These are phyloP conservation scores for Hetaerina americana DNA, from an alignment of 1,140 invertebrate genomes.

Conservation along the genomic window DNA sequence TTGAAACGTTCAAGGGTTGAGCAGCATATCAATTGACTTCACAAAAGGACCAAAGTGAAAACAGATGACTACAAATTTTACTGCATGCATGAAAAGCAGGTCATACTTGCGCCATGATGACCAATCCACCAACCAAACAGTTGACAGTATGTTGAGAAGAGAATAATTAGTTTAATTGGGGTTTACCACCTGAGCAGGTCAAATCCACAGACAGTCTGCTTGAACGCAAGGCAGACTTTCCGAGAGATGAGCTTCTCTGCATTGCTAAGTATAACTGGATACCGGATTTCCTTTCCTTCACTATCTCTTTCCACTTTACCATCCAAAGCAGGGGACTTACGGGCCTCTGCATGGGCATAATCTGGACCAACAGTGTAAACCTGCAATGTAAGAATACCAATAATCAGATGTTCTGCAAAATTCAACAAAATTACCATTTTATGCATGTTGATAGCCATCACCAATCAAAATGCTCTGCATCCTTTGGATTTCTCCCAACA, in stretches of 20 bases:
- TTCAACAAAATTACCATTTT: no score
- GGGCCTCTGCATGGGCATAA: constrained; percentile 97
- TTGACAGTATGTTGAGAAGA: background rate
- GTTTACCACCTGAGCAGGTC: constrained; percentile 70
- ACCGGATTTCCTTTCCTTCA: constrained; percentile 96
- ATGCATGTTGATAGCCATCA: no score
- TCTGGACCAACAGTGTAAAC: constrained; percentile 92
- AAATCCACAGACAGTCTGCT: constrained; percentile 99
- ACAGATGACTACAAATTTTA: no score
- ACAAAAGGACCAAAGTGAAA: no score
- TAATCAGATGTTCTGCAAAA: no score
- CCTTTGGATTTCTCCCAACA: no score
- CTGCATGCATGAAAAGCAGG: background rate
- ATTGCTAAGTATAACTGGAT: constrained; percentile 95
- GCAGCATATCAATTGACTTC: no score
- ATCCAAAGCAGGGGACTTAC: constrained; percentile 94
- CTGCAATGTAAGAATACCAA: constrained; percentile 29
- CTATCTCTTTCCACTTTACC: constrained; percentile 98
- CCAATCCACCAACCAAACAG: background rate
- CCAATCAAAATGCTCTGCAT: no score
- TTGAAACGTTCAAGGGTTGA: no score
- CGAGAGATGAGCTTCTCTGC: constrained; percentile 97
- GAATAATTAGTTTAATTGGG: background rate
- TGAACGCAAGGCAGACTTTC: constrained; percentile 95
- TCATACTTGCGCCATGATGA: background rate